Base-by-base conservation (phyloP, 2,113 vertebrate species). In the Toxotes jaculatrix region DNA sequence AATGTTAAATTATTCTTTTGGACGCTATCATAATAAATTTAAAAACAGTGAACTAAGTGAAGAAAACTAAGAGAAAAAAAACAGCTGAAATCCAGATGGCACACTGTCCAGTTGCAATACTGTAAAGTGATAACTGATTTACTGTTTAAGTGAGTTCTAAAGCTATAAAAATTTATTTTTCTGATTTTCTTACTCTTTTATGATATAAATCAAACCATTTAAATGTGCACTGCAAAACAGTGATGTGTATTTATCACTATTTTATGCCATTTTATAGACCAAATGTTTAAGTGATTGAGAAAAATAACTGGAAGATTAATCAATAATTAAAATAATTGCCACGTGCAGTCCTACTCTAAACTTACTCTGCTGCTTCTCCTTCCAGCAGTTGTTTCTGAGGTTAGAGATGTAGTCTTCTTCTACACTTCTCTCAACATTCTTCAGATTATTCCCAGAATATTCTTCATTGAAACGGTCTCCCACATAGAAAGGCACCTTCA, bases 361-460 rank as follows among this genome's bases (percentile, higher is more conserved):
- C 98, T 96, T 94, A 99, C 98, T 99, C 89, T 98, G 97, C 85
- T 99, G 98, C 83, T 97, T 97, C 90, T 99, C 98, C 82, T 98
- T 98, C 98, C 98, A 99, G 87, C 98, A 99, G 88, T 99, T 99
- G 94, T 99, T 99, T 92, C 98, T 95, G 86, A 99, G 95, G 79
- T 97, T 99, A 77, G 97, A 96, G 83, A 99, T 96, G 73, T 98
- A 99, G 93, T 99, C 98, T 83, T 99, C 98, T 94, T 99, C 98
- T 83, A 99, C 97, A 4, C 93, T 97, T 91, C 97, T 97, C 91
- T 99, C 98, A 75, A 99, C 85, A 74, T 96, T 97, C 91, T 97
- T 97, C 88, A 99, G 87, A 43, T 96, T 95, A 36, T 91, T 93
- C 88, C 97, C 97, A 78, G 95, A 96, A 91, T 96, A 98, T 93